A percentile compares a stretch with the other conserved stretches of the same genome.
Evolutionary conservation across 2,797 vertebrate species (phyloP).

Genomic region (Anas capensis): DNA sequence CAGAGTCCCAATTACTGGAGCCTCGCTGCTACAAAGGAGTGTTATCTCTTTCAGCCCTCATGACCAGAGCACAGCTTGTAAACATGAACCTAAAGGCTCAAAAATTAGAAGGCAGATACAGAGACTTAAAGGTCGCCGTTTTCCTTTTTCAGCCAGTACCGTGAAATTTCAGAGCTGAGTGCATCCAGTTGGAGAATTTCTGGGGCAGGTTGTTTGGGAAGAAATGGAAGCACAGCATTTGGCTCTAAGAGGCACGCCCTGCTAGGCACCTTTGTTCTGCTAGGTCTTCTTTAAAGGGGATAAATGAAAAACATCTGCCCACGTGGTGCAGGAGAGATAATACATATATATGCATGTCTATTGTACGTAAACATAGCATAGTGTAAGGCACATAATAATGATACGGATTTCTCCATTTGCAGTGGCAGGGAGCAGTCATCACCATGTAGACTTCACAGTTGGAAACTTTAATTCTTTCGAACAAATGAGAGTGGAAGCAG

Average conservation of each 20-base stretch:
- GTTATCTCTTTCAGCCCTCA: neutral
- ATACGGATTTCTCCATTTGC: neutral
- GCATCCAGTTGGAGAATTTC: neutral
- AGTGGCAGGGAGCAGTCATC: neutral
- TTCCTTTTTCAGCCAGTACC: neutral
- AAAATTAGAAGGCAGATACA: neutral
- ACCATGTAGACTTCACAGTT: neutral
- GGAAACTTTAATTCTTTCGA: neutral
- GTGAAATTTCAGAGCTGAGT: neutral
- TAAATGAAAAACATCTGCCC: neutral
- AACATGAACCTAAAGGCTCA: neutral
- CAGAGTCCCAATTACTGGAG: neutral
- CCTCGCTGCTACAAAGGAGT: neutral
- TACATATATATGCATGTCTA: neutral
- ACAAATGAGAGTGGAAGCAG: slow-evolving; percentile 18
- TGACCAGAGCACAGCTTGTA: neutral
- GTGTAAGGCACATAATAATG: neutral
- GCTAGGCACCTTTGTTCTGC: neutral
- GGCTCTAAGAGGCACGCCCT: neutral
- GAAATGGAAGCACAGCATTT: neutral
- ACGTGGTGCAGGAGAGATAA: neutral
- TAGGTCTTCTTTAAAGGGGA: neutral
- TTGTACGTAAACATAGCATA: neutral
- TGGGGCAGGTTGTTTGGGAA: neutral
- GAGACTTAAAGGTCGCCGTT: neutral